Evolutionary conservation across 2,797 vertebrate species (phyloP), one percentile per base, ranked within the genome.

Genomic region (Steatocranus sp.): DNA sequence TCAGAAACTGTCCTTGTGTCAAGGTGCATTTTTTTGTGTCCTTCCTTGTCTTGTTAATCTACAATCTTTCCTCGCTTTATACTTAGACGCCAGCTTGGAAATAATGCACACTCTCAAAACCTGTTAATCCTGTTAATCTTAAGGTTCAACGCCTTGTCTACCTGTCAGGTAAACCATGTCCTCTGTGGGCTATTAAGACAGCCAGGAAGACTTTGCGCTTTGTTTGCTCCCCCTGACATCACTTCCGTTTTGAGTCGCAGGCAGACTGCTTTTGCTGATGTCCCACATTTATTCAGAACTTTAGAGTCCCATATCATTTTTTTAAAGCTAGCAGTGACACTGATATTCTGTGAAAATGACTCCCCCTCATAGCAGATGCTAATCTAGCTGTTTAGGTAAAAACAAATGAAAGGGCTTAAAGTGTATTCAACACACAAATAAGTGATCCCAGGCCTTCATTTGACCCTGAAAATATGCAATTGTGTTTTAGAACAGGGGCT

Each of bases 131-230:
- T n/a, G 38, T 78, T 43, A 63, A 17, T n/a, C 6, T 53, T 9
- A 41, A 58, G 27, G n/a, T 63, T 27, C 12, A 8, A 32, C 7
- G 7, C 10, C 8, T 10, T 43, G 8, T 54, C 43, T 51, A 11
- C 58, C 50, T 79, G 46, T 17, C 30, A 78, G 63, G 18, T 82
- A 68, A 80, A 75, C 11, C 51, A 5, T 51, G 79, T 48, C 61
- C 48, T 84, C 56, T 38, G 53, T 80, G 15, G 30, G 73, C 58
- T 83, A 70, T 86, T 90, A 81, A 87, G 76, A 27, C 20, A 83
- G 27, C 3, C 53, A 82, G 43, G 27, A 77, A 93, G 90, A 94
- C 88, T 93, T 92, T 93, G 87, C 83, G 91, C 86, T 84, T 87
- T 89, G 27, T 34, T 87, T 84, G 17, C 63, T 81, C 56, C 73